Conservation (phyloP, 2,797 vertebrate genomes). For the Lates japonicus region DNA sequence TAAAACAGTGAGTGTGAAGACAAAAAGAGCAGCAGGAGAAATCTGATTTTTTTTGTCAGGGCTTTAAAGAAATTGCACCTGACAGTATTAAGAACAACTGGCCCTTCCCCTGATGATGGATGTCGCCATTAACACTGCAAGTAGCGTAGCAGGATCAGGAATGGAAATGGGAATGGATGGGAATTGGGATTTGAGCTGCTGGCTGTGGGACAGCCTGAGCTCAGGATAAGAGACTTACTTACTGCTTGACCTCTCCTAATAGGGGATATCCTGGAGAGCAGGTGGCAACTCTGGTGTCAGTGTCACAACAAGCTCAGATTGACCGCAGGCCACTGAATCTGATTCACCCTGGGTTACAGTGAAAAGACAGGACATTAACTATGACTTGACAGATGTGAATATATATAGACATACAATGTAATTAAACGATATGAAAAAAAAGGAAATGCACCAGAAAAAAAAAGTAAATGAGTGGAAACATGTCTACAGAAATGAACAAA, state of each 20-base stretch:
- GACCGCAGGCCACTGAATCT: constrained; percentile 62
- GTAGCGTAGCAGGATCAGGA: constrained; percentile 72
- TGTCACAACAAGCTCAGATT: constrained; percentile 78
- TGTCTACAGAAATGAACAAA: not conserved
- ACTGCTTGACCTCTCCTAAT: constrained; percentile 83
- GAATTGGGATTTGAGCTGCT: constrained; percentile 77
- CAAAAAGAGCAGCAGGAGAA: constrained; percentile 19
- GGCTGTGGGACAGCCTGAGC: constrained; percentile 81
- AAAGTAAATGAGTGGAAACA: not conserved
- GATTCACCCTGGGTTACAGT: constrained; percentile 55
- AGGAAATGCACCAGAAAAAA: not conserved
- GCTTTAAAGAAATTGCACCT: constrained; percentile 31
- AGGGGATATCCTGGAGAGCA: constrained; percentile 82
- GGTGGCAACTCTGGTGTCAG: constrained; percentile 75
- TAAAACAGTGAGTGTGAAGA: constrained; percentile 16
- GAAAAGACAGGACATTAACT: constrained; percentile 47
- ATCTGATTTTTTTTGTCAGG: constrained; percentile 43
- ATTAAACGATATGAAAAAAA: not conserved
- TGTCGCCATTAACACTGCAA: constrained; percentile 62
- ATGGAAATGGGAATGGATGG: constrained; percentile 73
- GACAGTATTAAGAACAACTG: constrained; percentile 66
- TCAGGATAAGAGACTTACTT: constrained; percentile 79
- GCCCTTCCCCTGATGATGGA: constrained; percentile 60
- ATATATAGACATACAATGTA: constrained; percentile 14
- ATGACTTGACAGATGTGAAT: constrained; percentile 2